A percentile compares a stretch with the other conserved stretches of the same genome.
phyloP scores from a whole-genome alignment of 2,113 vertebrate genomes.

The Spermophilus dauricus region DNA sequence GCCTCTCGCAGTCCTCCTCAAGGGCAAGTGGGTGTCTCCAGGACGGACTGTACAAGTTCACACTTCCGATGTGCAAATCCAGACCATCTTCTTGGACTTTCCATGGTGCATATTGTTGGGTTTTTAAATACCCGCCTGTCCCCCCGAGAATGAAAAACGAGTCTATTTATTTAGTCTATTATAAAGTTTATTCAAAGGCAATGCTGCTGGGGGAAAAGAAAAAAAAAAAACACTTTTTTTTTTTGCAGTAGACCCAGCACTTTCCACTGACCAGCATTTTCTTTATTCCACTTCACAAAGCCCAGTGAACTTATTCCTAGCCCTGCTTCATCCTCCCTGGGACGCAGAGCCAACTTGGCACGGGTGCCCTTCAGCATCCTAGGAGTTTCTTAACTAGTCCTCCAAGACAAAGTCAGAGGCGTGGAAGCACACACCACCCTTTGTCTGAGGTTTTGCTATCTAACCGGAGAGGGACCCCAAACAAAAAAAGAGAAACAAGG shows the following conservation, averaged over 20 bases:
- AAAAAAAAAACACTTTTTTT: conserved; percentile 26
- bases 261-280: conserved; percentile 79
- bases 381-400: conserved; percentile 80
- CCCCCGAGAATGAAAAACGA: too few relatives aligned
- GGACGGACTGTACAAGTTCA: conserved; percentile 41
- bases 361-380: conserved; percentile 71
- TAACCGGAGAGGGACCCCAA: conserved; percentile 46
- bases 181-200: too few relatives aligned
- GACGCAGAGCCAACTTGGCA: conserved; percentile 67
- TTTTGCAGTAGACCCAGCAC: conserved; percentile 59
- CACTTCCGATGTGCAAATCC: conserved; percentile 49
- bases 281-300: conserved; percentile 75
- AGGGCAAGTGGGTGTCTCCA: conserved; percentile 60
- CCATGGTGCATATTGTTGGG: neutral
- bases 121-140: conserved; percentile 41
- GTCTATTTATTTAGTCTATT: too few relatives aligned
- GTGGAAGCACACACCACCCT: conserved; percentile 20
- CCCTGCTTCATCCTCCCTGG: conserved; percentile 46
- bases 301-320: conserved; percentile 75
- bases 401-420: conserved; percentile 67
- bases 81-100: conserved; percentile 45
- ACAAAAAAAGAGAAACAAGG: conserved; percentile 55
- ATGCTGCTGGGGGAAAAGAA: conserved; percentile 26
- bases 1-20: conserved; percentile 79
- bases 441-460: conserved; percentile 57